phyloP scores from a whole-genome alignment of 2,888 invertebrate genomes.

The Mactromeris polynyma region DNA sequence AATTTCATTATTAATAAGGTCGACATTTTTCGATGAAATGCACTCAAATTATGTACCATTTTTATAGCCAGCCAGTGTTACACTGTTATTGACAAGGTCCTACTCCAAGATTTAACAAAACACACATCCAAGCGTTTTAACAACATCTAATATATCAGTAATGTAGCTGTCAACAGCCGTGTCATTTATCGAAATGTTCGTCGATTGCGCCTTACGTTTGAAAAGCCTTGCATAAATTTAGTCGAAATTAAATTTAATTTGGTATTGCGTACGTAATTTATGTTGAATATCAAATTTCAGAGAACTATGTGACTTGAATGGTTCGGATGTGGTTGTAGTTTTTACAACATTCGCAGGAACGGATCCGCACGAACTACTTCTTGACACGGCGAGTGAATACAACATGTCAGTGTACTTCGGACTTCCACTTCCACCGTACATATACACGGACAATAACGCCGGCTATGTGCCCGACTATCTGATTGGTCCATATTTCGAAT shows the following conservation, averaged over 20 bases:
- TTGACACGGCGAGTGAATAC: conserved; percentile 70
- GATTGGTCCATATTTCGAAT: conserved; percentile 71
- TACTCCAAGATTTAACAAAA: too few relatives aligned
- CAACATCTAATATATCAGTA: too few relatives aligned
- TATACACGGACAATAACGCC: not conserved
- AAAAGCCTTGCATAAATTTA: too few relatives aligned
- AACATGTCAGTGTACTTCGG: conserved; percentile 81
- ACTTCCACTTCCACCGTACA: conserved; percentile 71
- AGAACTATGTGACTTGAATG: conserved; percentile 68
- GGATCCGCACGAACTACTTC: conserved; percentile 78
- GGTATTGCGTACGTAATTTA: not conserved
- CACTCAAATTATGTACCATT: too few relatives aligned
- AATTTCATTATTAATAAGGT: not conserved
- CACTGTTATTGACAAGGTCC: too few relatives aligned
- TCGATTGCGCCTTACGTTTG: too few relatives aligned
- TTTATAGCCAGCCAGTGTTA: too few relatives aligned
- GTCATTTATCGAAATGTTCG: too few relatives aligned
- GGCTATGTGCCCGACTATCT: conserved; percentile 30
- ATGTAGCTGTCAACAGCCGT: not conserved
- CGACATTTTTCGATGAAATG: not conserved
- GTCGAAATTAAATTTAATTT: too few relatives aligned
- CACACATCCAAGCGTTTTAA: too few relatives aligned
- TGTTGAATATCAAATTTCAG: conserved; percentile 47
- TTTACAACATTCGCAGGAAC: conserved; percentile 78
- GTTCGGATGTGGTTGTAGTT: conserved; percentile 75